Base-by-base conservation (phyloP, 2,888 invertebrate species). In the Eupithecia tripunctaria region DNA sequence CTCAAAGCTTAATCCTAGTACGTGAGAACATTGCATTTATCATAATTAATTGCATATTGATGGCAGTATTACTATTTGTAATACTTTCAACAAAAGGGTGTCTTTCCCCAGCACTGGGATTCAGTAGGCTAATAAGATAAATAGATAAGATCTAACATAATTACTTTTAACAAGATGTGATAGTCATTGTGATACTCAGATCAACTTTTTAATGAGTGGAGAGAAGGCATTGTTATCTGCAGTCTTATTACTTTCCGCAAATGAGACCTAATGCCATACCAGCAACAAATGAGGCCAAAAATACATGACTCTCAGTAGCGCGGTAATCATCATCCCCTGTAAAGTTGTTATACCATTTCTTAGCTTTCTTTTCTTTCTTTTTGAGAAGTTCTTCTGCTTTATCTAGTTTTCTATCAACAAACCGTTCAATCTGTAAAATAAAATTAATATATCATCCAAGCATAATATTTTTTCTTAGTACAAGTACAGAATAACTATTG, bases 351-450 rank as follows among this genome's bases (percentile, higher is more conserved):
- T 97, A 97, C 98, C 97, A 98, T 84, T 95, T 96, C 83, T 96
- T 96, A 18, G 96, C 96, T 87, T 96, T 96, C 70, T 94, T 92
- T 88, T 97, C 95, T 80, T 96, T 96, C 84, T 96, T 96, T 91
- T 96, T 97, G 76, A 97, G 82, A 74, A 96, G 85, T 81, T 96
- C 96, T 91, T 97, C 97, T 70, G 97, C 97, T 92, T 97, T 96
- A 86, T 97, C 97, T 79, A 97, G 81, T 93, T 98, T 97, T 80
- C 96, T 96, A 88, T 98, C 97, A 78, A 98, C 96, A 95, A 95
- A 97, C 87, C 96, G 95, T 90, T 97, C 98, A 82, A 97, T 96
- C 97, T 98, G 94, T 66, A 95, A 92, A 84, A 67, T 56, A 85
- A 82, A 79, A 47, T 29, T 62, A 29, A 29, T 60, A 59, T 2